Evolutionary conservation across 2,113 vertebrate species (phyloP), one percentile per base, ranked within the genome.

Genomic region (Actenoides hombroni): DNA sequence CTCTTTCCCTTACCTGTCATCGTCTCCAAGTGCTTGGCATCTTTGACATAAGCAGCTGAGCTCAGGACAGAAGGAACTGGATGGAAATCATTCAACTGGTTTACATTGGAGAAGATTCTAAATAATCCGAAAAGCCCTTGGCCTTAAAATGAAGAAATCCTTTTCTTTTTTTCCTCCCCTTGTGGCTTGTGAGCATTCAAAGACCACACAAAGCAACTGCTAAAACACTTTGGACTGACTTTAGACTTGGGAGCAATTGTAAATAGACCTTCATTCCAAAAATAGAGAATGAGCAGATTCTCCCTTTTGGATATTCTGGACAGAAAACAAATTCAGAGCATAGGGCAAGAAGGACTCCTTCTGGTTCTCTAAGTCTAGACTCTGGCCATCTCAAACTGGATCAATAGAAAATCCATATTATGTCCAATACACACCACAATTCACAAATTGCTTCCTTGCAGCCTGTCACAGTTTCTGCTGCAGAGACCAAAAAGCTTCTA

Each of bases 181-280:
- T 26, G 15, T 90, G 83, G 48, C 79, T 90, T 90, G 40, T 46
- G 74, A 49, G 78, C 85, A 75, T 88, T 96, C 73, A 90, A 94
- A 96, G 92, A 92, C 90, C 88, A 90, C 88, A 78, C 33, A 82
- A 92, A 94, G 61, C 73, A 92, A 94, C 90, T 96, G 95, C 76
- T 96, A 92, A 93, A 94, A 91, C 31, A 31, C 69, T 97, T 95
- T 57, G 31, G 48, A 82, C 67, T 69, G 53, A 51, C 35, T 96
- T 18, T 86, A 31, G 48, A n/a, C 86, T 94, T 65, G 73, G 86
- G 46, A 92, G 83, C 10, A 92, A 95, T 73, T 71, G 80, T 82
- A 91, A 95, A 94, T 90, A 93, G 88, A 40, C 9, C 48, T 42
- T 51, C n/a, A 51, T 88, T 92, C 88, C 83, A 76, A 93, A 94